These are phyloP conservation scores for Smittia aterrima DNA, from an alignment of 2,888 invertebrate genomes.

Conservation along the genomic window DNA sequence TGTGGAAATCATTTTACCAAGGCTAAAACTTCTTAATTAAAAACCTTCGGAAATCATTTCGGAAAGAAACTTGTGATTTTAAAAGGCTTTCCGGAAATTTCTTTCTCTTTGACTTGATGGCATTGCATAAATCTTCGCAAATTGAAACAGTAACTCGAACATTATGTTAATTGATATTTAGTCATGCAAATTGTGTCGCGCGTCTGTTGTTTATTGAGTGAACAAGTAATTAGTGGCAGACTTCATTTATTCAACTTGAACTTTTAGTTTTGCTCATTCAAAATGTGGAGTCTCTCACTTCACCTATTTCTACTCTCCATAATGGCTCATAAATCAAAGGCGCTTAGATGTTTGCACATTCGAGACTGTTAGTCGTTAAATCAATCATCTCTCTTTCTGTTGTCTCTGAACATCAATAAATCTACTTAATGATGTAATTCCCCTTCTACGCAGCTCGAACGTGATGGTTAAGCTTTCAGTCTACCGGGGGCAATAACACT, in stretches of 20 bases:
- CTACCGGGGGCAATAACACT: background rate
- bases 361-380: background rate
- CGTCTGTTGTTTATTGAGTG: background rate
- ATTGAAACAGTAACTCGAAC: background rate
- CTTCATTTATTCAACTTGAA: background rate
- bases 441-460: background rate
- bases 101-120: background rate
- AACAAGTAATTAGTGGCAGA: background rate
- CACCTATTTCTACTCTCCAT: background rate
- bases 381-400: background rate
- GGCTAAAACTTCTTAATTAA: too few species aligned
- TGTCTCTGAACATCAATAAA: background rate
- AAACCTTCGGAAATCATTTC: too few species aligned
- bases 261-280: background rate
- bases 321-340: background rate
- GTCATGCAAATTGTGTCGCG: background rate
- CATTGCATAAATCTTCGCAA: background rate
- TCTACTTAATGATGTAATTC: constrained; percentile 8
- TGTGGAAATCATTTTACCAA: too few species aligned
- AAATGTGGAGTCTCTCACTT: background rate
- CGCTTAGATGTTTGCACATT: background rate
- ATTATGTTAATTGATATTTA: background rate
- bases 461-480: background rate
- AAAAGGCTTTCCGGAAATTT: too few species aligned
- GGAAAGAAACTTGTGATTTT: too few species aligned